These are phyloP conservation scores for Halictus ligatus DNA, from an alignment of 2,888 invertebrate genomes.

Conservation along the genomic window DNA sequence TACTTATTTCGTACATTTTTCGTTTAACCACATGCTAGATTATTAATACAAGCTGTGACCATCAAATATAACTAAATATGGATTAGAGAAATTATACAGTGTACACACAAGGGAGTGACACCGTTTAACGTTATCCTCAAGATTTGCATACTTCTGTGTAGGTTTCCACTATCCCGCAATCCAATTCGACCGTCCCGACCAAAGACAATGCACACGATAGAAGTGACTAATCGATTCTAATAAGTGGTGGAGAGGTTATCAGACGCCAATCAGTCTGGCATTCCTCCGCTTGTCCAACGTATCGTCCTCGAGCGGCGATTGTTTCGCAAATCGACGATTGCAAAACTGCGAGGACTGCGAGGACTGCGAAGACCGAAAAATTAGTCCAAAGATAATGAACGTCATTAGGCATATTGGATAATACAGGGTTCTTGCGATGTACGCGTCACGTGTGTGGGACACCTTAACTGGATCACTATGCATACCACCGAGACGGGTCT, in stretches of 20 bases:
- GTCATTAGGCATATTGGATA: slow-evolving; percentile 30
- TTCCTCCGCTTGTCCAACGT: background rate
- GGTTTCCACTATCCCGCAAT: background rate
- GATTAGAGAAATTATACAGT: too few relatives aligned
- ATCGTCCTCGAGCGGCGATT: background rate
- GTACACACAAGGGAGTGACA: too few relatives aligned
- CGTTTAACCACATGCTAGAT: too few relatives aligned
- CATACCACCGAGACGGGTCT: slow-evolving; percentile 28
- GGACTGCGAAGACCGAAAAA: slow-evolving; percentile 11
- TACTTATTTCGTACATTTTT: too few relatives aligned
- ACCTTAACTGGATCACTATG: slow-evolving; percentile 54
- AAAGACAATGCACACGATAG: background rate
- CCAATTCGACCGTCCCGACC: background rate
- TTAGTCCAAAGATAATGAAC: slow-evolving; percentile 24
- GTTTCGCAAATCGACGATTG: background rate
- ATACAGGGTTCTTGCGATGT: slow-evolving; percentile 1
- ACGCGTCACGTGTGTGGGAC: slow-evolving; percentile 30
- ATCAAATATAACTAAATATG: too few relatives aligned
- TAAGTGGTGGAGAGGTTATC: background rate
- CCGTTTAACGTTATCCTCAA: background rate
- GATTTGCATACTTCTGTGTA: background rate
- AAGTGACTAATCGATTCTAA: background rate
- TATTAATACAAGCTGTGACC: too few relatives aligned
- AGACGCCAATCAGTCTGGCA: background rate
- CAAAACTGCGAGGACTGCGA: background rate